Percentiles rank a stretch among this genome's conserved stretches.
Evolutionary conservation across 2,888 invertebrate species (phyloP).

Genomic region (Latrodectus elegans): DNA sequence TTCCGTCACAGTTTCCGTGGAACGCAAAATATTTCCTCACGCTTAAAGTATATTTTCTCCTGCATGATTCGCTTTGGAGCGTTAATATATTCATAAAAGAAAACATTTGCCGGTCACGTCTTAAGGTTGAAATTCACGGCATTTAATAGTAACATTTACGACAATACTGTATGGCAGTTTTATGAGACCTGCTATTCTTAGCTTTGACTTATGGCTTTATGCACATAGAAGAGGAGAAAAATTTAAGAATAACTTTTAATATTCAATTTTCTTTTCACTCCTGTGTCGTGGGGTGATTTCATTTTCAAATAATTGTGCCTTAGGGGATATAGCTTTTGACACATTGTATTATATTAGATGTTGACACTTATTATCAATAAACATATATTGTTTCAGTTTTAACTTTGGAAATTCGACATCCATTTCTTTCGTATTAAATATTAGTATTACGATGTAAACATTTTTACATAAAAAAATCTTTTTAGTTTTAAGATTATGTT

Average conservation of each 20-base stretch:
- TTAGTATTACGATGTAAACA: too few species aligned
- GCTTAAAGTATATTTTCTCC: conserved; percentile 53
- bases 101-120: conserved; percentile 65
- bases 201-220: conserved; percentile 64
- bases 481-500: too few species aligned
- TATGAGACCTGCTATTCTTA: conserved; percentile 51
- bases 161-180: conserved; percentile 48
- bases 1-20: conserved; percentile 48
- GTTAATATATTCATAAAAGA: conserved; percentile 66
- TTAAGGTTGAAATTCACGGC: conserved; percentile 38
- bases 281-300: conserved; percentile 1
- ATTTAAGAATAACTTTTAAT: conserved; percentile 44
- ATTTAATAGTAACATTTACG: conserved; percentile 61
- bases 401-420: too few species aligned
- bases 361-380: too few species aligned
- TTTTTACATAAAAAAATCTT: too few species aligned
- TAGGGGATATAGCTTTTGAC: not conserved
- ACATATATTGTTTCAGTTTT: too few species aligned
- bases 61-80: conserved; percentile 37
- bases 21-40: conserved; percentile 63
- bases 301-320: conserved; percentile 32
- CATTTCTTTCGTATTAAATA: too few species aligned
- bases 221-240: conserved; percentile 20
- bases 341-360: not conserved
- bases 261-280: conserved; percentile 54